phyloP scores from a whole-genome alignment of 2,888 invertebrate genomes.

The Stenurella melanura region DNA sequence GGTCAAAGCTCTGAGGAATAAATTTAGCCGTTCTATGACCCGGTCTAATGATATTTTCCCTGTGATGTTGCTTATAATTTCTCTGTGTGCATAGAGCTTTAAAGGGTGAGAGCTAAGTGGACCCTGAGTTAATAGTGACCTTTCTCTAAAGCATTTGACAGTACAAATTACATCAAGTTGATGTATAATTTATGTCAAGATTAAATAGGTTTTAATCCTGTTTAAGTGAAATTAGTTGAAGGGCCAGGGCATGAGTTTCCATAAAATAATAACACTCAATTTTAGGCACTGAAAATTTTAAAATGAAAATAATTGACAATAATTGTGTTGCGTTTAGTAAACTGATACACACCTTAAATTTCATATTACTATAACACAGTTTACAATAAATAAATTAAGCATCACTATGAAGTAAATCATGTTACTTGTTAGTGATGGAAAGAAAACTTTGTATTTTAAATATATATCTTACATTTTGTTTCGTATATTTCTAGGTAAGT shows the following conservation, averaged over 20 bases:
- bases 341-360: too few species aligned
- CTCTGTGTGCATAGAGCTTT: conserved; percentile 1
- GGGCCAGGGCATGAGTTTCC: background rate
- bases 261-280: background rate
- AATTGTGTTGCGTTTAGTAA: too few species aligned
- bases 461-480: too few species aligned
- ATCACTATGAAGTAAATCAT: too few species aligned
- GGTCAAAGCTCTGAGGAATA: background rate
- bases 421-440: too few species aligned
- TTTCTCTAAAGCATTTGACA: conserved; percentile 24
- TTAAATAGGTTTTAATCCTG: conserved; percentile 27
- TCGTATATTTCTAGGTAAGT: too few species aligned
- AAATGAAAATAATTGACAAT: too few species aligned
- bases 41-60: conserved; percentile 17
- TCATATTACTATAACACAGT: too few species aligned
- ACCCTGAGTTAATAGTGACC: conserved; percentile 37
- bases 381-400: too few species aligned
- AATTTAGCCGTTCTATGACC: background rate
- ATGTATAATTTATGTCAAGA: conserved; percentile 34
- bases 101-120: conserved; percentile 35
- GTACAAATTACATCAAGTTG: conserved; percentile 35
- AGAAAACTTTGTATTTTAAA: too few species aligned
- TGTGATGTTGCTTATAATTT: conserved; percentile 5
- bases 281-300: too few species aligned
- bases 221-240: conserved; percentile 2